A percentile compares a stretch with the other conserved stretches of the same genome.
Conservation (phyloP, 1,140 invertebrate genomes). For the Yoshiicerus persimilis region DNA sequence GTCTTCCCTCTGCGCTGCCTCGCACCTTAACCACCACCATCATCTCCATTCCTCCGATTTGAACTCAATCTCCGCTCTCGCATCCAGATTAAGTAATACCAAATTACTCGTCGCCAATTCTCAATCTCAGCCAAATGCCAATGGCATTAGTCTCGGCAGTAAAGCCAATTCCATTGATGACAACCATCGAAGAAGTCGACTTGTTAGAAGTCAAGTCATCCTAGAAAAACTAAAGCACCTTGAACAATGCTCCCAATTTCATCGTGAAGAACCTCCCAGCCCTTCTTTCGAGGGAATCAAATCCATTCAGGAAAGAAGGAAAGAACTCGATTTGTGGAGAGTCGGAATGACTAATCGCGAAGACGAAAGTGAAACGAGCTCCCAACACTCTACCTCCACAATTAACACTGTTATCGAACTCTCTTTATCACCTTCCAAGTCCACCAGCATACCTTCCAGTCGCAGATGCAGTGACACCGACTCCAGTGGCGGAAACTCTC, state of each 20-base stretch:
- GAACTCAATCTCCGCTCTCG: conserved; percentile 27
- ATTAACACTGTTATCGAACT: conserved; percentile 56
- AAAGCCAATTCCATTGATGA: conserved; percentile 27
- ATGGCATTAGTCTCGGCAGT: background rate
- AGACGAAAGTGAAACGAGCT: conserved; percentile 57
- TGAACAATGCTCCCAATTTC: conserved; percentile 50
- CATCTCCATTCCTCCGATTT: conserved; percentile 18
- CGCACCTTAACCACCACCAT: conserved; percentile 25
- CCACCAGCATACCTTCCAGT: conserved; percentile 37
- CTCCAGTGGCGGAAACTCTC: conserved; percentile 44
- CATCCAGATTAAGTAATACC: conserved; percentile 34
- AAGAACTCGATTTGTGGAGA: conserved; percentile 51
- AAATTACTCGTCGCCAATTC: conserved; percentile 34
- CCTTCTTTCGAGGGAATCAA: conserved; percentile 48
- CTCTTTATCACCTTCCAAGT: conserved; percentile 33
- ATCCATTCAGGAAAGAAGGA: conserved; percentile 50
- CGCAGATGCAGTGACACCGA: conserved; percentile 45
- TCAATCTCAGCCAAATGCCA: conserved; percentile 4
- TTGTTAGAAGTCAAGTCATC: conserved; percentile 49
- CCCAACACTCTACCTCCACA: conserved; percentile 56
- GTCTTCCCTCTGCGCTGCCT: background rate
- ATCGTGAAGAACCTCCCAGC: conserved; percentile 43
- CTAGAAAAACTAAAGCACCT: conserved; percentile 51
- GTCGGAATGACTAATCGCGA: conserved; percentile 44
- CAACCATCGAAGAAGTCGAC: conserved; percentile 30